These are phyloP conservation scores for Cebidichthys violaceus DNA, from an alignment of 2,113 vertebrate genomes.

Conservation along the genomic window DNA sequence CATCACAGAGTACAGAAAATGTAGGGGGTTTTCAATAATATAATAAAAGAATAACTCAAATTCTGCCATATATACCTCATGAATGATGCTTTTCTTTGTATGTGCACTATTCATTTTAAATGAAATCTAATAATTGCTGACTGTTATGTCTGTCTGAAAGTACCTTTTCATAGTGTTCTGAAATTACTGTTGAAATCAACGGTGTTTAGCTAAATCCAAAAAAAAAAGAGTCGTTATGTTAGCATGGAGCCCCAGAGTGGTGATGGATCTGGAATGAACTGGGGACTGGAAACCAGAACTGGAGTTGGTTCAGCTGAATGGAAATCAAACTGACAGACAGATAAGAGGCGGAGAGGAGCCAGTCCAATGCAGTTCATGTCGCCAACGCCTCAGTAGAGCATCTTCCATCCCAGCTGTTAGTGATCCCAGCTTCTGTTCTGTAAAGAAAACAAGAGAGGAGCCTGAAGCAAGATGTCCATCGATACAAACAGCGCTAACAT, in stretches of 20 bases:
- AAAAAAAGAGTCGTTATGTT: not conserved
- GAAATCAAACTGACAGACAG: not conserved
- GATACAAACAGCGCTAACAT: not conserved
- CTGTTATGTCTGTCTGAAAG: not conserved
- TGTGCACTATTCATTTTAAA: not conserved
- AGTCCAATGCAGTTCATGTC: not conserved
- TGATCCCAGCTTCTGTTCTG: not conserved
- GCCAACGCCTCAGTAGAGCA: not conserved
- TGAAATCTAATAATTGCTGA: not conserved
- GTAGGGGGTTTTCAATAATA: not conserved
- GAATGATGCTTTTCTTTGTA: not conserved
- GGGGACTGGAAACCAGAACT: not conserved
- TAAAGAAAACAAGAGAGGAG: not conserved
- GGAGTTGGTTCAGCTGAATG: not conserved
- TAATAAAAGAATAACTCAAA: not conserved
- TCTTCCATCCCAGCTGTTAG: slow-evolving; percentile 11
- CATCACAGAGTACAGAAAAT: not conserved
- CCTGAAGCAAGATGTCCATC: not conserved
- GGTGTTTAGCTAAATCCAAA: not conserved
- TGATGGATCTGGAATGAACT: not conserved
- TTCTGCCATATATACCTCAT: not conserved
- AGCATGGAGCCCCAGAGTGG: not conserved
- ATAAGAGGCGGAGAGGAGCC: not conserved
- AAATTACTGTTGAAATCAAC: not conserved
- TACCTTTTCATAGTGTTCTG: not conserved